Conservation (phyloP, 2,888 invertebrate genomes). For the Spialia ferax region DNA sequence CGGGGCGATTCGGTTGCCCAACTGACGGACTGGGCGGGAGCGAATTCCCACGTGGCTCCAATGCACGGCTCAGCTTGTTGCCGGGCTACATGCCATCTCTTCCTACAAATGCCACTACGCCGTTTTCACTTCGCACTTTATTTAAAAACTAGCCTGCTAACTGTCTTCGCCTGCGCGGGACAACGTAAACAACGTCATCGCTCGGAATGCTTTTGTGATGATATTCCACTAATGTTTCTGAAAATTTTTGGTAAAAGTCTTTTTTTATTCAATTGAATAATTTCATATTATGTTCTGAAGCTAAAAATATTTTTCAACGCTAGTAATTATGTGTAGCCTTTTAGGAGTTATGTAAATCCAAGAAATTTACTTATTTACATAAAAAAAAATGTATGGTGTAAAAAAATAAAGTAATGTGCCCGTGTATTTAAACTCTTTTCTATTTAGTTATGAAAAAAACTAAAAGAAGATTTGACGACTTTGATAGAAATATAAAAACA, state of each 20-base stretch:
- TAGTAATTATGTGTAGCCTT: too few relatives aligned
- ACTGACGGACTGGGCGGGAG: constrained; percentile 49
- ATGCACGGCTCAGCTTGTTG: constrained; percentile 60
- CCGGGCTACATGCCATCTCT: constrained; percentile 55
- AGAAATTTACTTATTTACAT: too few relatives aligned
- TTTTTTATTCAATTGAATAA: background rate
- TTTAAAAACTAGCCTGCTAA: constrained; percentile 42
- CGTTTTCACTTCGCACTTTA: constrained; percentile 39
- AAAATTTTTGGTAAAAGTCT: background rate
- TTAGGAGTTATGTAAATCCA: too few relatives aligned
- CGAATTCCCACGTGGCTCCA: constrained; percentile 41
- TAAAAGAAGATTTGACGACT: constrained; percentile 1
- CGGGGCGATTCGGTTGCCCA: constrained; percentile 48
- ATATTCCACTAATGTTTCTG: background rate
- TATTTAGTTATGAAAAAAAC: background rate
- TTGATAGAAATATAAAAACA: constrained; percentile 1
- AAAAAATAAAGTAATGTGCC: too few relatives aligned
- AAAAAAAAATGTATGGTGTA: too few relatives aligned
- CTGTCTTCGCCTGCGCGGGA: constrained; percentile 27
- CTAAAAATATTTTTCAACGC: too few relatives aligned
- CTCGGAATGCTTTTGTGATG: constrained; percentile 25
- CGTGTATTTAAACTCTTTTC: background rate
- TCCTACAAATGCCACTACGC: constrained; percentile 31
- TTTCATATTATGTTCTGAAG: too few relatives aligned
- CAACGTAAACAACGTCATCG: constrained; percentile 17